Conservation (phyloP, 2,797 vertebrate species). For the Spinibarbus caldwelli region DNA sequence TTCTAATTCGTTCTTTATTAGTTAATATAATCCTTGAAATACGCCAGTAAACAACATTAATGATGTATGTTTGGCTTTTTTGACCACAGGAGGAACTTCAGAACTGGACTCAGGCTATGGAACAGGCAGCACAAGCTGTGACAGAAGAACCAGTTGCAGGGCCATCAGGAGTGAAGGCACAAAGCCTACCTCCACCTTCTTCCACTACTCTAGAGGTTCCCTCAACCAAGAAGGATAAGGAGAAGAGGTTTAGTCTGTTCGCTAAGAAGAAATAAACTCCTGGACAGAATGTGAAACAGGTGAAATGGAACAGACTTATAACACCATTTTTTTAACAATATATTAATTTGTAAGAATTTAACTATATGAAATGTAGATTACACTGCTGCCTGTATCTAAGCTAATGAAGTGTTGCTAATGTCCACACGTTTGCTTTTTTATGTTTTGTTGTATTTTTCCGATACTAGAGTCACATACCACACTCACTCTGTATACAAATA, state of each 20-base stretch:
- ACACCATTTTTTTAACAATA: constrained; percentile 65
- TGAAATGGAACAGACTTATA: constrained; percentile 65
- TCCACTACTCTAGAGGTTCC: constrained; percentile 73
- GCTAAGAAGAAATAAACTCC: constrained; percentile 91
- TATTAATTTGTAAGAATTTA: constrained; percentile 68
- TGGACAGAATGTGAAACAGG: constrained; percentile 19
- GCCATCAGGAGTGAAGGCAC: constrained; percentile 78
- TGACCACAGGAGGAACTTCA: constrained; percentile 88
- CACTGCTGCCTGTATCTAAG: constrained; percentile 77
- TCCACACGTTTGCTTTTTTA: constrained; percentile 61
- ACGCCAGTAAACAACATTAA: constrained; percentile 20
- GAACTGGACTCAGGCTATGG: constrained; percentile 87
- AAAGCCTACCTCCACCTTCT: constrained; percentile 84
- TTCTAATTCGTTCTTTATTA: not conserved
- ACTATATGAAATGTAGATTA: constrained; percentile 66
- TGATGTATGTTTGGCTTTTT: not conserved
- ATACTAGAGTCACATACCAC: constrained; percentile 57
- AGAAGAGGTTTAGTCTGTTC: constrained; percentile 94
- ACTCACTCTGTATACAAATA: constrained; percentile 68
- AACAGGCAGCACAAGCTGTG: constrained; percentile 76
- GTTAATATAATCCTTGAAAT: not conserved
- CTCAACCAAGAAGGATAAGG: constrained; percentile 89
- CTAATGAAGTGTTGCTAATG: constrained; percentile 64
- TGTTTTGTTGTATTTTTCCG: constrained; percentile 65
- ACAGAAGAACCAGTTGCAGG: constrained; percentile 75